phyloP scores from a whole-genome alignment of 2,888 invertebrate genomes.

The Eumerus sabulonum region DNA sequence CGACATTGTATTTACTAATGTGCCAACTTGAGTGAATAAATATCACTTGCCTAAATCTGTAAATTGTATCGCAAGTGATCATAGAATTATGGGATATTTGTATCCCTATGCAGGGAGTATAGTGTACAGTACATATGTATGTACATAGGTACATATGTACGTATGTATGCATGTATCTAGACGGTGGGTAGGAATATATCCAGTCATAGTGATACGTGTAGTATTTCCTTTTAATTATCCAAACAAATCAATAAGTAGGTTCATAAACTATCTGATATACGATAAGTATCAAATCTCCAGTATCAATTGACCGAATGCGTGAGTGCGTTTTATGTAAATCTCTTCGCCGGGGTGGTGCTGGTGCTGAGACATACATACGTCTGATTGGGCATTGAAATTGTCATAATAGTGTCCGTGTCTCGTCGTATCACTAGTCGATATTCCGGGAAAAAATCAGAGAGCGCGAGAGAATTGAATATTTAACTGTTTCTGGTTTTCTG shows the following conservation, averaged over 20 bases:
- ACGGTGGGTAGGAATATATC: not conserved
- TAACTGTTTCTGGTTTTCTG: constrained; percentile 35
- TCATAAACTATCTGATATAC: constrained; percentile 34
- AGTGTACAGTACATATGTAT: no score
- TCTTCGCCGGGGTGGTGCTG: constrained; percentile 58
- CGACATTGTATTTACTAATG: constrained; percentile 11
- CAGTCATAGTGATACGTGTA: no score
- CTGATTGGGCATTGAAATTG: constrained; percentile 65
- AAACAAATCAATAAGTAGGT: constrained; percentile 60
- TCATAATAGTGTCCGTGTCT: constrained; percentile 64
- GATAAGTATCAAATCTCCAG: constrained; percentile 53
- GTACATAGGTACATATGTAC: no score
- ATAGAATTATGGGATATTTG: no score
- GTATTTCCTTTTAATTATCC: constrained; percentile 55
- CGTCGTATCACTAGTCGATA: constrained; percentile 6
- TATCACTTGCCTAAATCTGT: no score
- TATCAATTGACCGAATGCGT: constrained; percentile 3
- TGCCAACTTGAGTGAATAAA: constrained; percentile 12
- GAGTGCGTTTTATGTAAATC: constrained; percentile 66
- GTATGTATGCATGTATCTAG: no score
- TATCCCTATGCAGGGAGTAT: no score
- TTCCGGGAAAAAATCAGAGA: constrained; percentile 62
- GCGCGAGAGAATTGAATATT: constrained; percentile 36
- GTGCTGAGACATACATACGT: constrained; percentile 61
- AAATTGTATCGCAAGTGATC: no score